These are phyloP conservation scores for Neotoxoptera formosana DNA, from an alignment of 1,140 invertebrate species.

Conservation along the genomic window DNA sequence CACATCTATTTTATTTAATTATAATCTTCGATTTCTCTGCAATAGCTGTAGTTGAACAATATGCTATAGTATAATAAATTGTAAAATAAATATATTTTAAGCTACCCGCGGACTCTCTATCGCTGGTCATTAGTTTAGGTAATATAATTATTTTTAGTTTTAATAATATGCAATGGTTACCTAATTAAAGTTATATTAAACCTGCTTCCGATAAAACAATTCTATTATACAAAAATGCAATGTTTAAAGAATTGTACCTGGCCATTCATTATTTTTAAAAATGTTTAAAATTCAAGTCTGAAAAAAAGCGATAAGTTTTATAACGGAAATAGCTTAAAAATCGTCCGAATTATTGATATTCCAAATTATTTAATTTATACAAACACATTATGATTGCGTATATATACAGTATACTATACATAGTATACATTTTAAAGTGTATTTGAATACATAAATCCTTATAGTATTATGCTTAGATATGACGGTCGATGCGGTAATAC, in stretches of 20 bases:
- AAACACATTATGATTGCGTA: background rate
- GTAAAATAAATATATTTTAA: background rate
- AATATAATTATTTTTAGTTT: background rate
- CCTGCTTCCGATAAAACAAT: background rate
- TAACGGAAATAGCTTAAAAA: background rate
- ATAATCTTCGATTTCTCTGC: background rate
- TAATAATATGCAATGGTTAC: background rate
- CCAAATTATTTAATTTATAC: background rate
- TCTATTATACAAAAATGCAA: background rate
- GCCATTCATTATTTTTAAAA: no score
- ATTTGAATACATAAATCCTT: no score
- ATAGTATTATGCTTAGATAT: no score
- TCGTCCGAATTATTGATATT: background rate
- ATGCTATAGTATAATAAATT: background rate
- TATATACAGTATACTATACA: no score
- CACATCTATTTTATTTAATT: background rate
- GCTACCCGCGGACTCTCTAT: background rate
- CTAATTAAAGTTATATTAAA: background rate
- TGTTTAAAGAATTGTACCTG: no score
- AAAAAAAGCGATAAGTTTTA: no score
- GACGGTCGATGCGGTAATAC: no score
- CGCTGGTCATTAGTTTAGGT: no score
- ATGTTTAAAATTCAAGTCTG: no score
- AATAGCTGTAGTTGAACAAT: background rate
- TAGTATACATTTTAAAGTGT: no score